Conservation (phyloP, 2,113 vertebrate species). For the Myiagra hebetior region DNA sequence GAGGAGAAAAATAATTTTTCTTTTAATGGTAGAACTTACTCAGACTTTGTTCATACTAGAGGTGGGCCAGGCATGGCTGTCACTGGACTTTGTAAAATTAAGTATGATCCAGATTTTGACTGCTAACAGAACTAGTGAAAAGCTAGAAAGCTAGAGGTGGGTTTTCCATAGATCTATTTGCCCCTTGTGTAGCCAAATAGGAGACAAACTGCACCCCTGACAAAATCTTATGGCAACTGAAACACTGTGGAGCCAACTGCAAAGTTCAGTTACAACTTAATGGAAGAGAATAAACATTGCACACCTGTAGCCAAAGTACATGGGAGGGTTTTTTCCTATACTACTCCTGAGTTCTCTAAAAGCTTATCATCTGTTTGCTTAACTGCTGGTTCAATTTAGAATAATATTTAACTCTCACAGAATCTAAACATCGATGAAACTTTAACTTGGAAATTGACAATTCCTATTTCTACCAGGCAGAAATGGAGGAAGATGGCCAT, state of each 20-base stretch:
- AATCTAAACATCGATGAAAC: neutral
- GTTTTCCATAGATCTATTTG: neutral
- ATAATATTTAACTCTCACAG: constrained; percentile 50
- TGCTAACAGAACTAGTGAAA: neutral
- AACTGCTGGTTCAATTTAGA: constrained; percentile 34
- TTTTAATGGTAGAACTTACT: neutral
- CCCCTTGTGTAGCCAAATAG: neutral
- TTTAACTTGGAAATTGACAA: constrained; percentile 9
- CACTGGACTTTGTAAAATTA: neutral
- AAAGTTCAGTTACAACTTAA: neutral
- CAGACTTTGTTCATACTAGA: neutral
- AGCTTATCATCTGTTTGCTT: constrained; percentile 50
- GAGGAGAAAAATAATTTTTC: neutral
- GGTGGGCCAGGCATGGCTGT: neutral
- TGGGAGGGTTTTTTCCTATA: neutral
- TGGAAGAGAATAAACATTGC: neutral
- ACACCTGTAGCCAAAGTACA: neutral
- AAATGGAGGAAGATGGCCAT: neutral
- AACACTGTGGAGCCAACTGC: neutral
- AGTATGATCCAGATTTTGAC: neutral
- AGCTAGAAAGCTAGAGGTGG: neutral
- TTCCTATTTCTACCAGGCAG: neutral
- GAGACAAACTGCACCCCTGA: neutral
- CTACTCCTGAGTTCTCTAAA: neutral
- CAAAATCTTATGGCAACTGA: neutral